These are phyloP conservation scores for Physella acuta DNA, from an alignment of 1,140 invertebrate genomes.

Conservation along the genomic window DNA sequence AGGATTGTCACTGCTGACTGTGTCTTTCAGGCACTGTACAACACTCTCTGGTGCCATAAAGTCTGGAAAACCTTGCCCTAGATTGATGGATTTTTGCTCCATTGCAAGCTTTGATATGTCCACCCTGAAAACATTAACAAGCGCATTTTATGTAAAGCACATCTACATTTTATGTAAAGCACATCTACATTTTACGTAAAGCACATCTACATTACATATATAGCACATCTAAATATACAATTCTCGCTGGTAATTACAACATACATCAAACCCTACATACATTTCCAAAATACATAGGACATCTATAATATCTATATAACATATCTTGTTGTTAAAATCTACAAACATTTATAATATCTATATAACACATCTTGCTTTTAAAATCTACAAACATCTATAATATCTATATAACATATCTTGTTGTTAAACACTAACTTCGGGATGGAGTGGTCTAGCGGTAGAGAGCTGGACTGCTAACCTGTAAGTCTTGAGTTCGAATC, in stretches of 20 bases:
- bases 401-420: neutral
- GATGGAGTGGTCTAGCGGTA: neutral
- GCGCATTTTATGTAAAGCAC: neutral
- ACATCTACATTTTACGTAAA: neutral
- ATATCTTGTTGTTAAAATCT: neutral
- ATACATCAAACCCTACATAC: neutral
- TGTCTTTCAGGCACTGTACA: constrained; percentile 74
- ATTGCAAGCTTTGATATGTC: constrained; percentile 11
- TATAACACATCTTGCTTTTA: neutral
- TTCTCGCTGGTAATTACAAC: neutral
- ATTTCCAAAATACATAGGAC: neutral
- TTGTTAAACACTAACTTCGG: neutral
- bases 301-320: neutral
- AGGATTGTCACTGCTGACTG: constrained; percentile 71
- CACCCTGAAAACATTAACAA: constrained; percentile 1
- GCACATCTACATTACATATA: neutral
- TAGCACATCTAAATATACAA: neutral
- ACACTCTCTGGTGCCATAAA: constrained; percentile 84
- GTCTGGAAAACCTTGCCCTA: constrained; percentile 86
- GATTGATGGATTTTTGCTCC: constrained; percentile 1
- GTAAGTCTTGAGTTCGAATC: neutral
- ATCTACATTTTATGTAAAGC: neutral
- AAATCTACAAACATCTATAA: neutral
- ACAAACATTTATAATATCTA: neutral
- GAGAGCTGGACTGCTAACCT: neutral